Evolutionary conservation across 1,140 invertebrate species (phyloP).

Genomic region (Ceratoteleas bidentatus): DNA sequence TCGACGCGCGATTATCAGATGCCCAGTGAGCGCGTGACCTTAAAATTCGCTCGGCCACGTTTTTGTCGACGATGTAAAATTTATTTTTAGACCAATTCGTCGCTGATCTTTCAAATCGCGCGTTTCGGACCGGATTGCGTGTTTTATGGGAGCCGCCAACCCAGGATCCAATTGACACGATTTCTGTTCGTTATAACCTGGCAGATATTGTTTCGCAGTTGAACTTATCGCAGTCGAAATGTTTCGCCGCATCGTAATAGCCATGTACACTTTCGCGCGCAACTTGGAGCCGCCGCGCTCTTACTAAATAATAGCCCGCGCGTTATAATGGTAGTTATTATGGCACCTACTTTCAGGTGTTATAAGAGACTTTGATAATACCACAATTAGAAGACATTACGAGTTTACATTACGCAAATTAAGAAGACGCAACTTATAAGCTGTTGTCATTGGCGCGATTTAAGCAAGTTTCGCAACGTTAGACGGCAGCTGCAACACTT

Average conservation of each 20-base stretch:
- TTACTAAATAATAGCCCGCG: slow-evolving; percentile 61
- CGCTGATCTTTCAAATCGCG: slow-evolving; percentile 50
- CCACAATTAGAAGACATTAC: slow-evolving; percentile 60
- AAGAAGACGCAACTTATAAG: slow-evolving; percentile 52
- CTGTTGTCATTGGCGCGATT: slow-evolving; percentile 46
- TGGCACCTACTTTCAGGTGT: slow-evolving; percentile 60
- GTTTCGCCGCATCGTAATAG: slow-evolving; percentile 58
- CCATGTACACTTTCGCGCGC: slow-evolving; percentile 60
- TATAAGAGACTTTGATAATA: slow-evolving; percentile 63
- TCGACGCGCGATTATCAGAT: slow-evolving; percentile 27
- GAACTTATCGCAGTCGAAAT: slow-evolving; percentile 42
- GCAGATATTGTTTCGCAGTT: slow-evolving; percentile 53
- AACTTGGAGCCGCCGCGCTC: slow-evolving; percentile 37
- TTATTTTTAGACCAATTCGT: slow-evolving; percentile 50
- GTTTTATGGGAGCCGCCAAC: too few relatives aligned
- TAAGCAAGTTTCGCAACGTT: slow-evolving; percentile 49
- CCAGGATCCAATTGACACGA: too few relatives aligned
- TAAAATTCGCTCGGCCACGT: slow-evolving; percentile 30
- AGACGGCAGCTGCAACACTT: slow-evolving; percentile 1
- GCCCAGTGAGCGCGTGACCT: slow-evolving; percentile 19
- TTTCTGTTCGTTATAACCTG: too few relatives aligned
- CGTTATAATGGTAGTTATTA: slow-evolving; percentile 67
- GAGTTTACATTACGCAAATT: slow-evolving; percentile 64
- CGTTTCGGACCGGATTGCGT: slow-evolving; percentile 2
- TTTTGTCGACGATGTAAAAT: slow-evolving; percentile 21